Base-by-base conservation (phyloP, 35 echinoderm and acorn worm genomes). In the Lytechinus pictus region DNA sequence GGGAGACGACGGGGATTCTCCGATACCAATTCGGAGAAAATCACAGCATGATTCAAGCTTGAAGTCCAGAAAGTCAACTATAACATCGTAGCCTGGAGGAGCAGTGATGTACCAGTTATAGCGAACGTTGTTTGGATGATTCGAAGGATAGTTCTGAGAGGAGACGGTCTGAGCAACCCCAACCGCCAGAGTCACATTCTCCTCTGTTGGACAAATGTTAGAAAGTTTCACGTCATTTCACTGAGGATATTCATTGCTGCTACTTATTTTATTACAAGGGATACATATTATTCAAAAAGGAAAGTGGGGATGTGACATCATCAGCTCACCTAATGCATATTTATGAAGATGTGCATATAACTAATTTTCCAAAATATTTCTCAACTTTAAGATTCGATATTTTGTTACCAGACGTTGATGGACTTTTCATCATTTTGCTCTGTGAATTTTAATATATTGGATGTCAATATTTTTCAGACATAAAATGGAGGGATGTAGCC, bases 131-230 rank as follows among this genome's bases (percentile, higher is more conserved):
- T 54, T 27, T 13, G 52, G 52, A 27, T 93, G 57, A 93, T 53
- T 21, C 24, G 91, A 53, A 54, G 91, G 91, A 57, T 93, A 93
- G 91, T 93, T 93, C 19, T 53, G 91, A 71, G 61, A 71, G 10
- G 61, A 71, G 61, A 71, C 16, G 14, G 61, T 71, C 61, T 24
- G 61, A 21, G 61, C 16, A 6, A 71, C 19, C 14, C 61, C 61
- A 71, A 71, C 61, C 16, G 5, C 61, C 13, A 71, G 61, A 71
- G 61, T 71, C 61, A 71, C 61, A 71, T 71, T 71, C 6, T 21
- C 61, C 3, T 71, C 61, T 71, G 19, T 71, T 21, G 24, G 16
- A 71, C 61, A 71, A 6, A 11, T 58, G 61, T 71, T 71, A 6
- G 60, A 10, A 66, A 66, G 24, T 71, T 6, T 21, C 16, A 16